Evolutionary conservation across 2,888 invertebrate genomes (phyloP).

Genomic region (Crepidodera aurea): DNA sequence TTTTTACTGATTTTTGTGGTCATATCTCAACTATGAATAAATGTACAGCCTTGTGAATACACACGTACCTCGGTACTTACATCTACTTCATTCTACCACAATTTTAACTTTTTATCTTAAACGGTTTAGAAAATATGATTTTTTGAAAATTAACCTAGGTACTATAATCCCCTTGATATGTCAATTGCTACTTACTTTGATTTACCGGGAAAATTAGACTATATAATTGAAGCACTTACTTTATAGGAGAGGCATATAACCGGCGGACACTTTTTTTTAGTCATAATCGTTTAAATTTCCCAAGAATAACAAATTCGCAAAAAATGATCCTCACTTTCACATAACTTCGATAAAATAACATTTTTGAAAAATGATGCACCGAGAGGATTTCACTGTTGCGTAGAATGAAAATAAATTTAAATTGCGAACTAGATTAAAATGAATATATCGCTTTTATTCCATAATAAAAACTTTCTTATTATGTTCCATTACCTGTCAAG

Average conservation of each 20-base stretch:
- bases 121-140: no score
- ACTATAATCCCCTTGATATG: no score
- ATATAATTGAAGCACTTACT: no score
- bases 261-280: constrained; percentile 40
- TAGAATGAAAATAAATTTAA: not conserved
- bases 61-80: no score
- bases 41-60: no score
- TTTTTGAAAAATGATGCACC: constrained; percentile 28
- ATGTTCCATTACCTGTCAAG: constrained; percentile 2
- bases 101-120: no score
- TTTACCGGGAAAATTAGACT: no score
- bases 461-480: constrained; percentile 44
- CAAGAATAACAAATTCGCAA: not conserved
- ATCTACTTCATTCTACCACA: no score
- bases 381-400: not conserved
- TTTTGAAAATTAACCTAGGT: no score
- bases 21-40: no score
- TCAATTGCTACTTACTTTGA: no score
- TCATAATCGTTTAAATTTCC: not conserved
- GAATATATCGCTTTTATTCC: constrained; percentile 19
- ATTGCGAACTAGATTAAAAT: constrained; percentile 22
- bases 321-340: constrained; percentile 27
- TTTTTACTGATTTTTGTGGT: no score
- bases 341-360: constrained; percentile 30
- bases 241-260: constrained; percentile 57